A percentile compares a stretch with the other conserved stretches of the same genome.
These are phyloP conservation scores for Agrypnus murinus DNA, from an alignment of 2,888 invertebrate species.

Conservation along the genomic window DNA sequence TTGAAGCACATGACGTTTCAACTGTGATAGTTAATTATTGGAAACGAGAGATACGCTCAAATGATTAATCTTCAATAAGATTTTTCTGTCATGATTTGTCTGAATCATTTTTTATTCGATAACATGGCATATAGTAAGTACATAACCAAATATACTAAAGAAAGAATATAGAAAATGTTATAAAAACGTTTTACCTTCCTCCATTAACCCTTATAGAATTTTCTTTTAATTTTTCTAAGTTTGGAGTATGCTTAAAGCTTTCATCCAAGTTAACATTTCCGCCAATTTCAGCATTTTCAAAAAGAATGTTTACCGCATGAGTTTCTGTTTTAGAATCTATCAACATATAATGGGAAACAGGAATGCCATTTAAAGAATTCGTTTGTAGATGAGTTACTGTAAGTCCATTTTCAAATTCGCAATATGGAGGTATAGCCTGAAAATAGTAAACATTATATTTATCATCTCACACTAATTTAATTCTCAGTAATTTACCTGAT, in stretches of 20 bases:
- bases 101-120: no score
- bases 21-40: no score
- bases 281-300: slow-evolving; percentile 63
- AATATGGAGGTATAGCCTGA: slow-evolving; percentile 62
- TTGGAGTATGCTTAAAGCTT: slow-evolving; percentile 59
- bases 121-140: no score
- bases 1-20: no score
- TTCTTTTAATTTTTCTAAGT: slow-evolving; percentile 61
- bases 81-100: no score
- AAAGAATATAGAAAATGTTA: slow-evolving; percentile 14
- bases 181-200: slow-evolving; percentile 63
- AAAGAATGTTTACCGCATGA: slow-evolving; percentile 59
- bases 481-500: slow-evolving; percentile 60
- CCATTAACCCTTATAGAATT: slow-evolving; percentile 61
- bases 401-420: slow-evolving; percentile 61
- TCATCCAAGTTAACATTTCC: slow-evolving; percentile 63
- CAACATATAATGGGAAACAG: slow-evolving; percentile 43
- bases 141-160: not conserved
- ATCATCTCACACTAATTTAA: no score
- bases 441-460: no score
- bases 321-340: slow-evolving; percentile 48
- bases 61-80: no score
- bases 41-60: no score
- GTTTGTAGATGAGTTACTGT: slow-evolving; percentile 61
- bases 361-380: slow-evolving; percentile 61